A percentile compares a stretch with the other conserved stretches of the same genome.
These are phyloP conservation scores for Drosophila sproati DNA, from an alignment of 1,140 invertebrate species.

Conservation along the genomic window DNA sequence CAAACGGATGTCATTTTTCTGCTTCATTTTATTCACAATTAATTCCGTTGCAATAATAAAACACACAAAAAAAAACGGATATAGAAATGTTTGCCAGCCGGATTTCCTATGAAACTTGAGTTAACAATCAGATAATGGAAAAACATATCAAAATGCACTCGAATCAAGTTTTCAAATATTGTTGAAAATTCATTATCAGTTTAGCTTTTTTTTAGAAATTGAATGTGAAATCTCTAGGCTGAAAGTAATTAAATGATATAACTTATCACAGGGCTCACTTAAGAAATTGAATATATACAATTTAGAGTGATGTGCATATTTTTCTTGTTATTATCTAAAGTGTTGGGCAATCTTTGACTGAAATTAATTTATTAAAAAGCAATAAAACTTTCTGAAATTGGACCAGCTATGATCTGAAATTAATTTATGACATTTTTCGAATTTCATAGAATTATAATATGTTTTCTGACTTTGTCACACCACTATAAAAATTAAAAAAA, in stretches of 20 bases:
- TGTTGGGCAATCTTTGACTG: too few species aligned
- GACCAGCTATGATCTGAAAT: background rate
- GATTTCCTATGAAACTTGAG: conserved; percentile 13
- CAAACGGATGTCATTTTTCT: conserved; percentile 59
- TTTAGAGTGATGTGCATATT: too few species aligned
- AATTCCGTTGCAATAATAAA: too few species aligned
- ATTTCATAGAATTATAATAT: conserved; percentile 3
- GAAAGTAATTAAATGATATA: conserved; percentile 8
- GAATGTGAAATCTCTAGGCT: background rate
- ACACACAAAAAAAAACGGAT: too few species aligned
- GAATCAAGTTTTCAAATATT: background rate
- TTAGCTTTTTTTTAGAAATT: background rate
- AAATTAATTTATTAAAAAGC: too few species aligned
- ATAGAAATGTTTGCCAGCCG: background rate
- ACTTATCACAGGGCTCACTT: too few species aligned
- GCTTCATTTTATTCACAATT: background rate
- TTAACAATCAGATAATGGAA: conserved; percentile 4
- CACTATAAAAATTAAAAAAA: background rate
- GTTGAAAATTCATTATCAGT: conserved; percentile 11
- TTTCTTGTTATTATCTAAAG: too few species aligned
- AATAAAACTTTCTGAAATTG: background rate
- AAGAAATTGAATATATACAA: too few species aligned
- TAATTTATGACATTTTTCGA: background rate
- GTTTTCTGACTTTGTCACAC: background rate
- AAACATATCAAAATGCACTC: background rate